These are phyloP conservation scores for Scaptomyza reducta DNA, from an alignment of 2,888 invertebrate species.

Conservation along the genomic window DNA sequence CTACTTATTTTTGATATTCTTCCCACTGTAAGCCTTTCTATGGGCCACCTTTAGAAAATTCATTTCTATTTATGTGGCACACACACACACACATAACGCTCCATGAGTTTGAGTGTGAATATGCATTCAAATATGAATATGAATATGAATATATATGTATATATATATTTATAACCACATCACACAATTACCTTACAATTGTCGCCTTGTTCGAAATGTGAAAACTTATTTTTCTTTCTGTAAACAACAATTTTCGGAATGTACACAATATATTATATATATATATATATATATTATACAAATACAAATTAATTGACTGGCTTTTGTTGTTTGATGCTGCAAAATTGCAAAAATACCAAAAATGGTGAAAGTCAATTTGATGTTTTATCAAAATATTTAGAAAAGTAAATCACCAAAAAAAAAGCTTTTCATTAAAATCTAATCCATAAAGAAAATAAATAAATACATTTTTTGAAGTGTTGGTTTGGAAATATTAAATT, in stretches of 20 bases:
- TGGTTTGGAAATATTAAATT: constrained; percentile 1
- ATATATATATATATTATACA: not conserved
- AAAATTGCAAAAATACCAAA: not conserved
- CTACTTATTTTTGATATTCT: not conserved
- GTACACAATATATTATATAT: too few relatives aligned
- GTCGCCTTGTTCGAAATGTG: too few relatives aligned
- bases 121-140: constrained; percentile 27
- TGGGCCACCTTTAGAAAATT: constrained; percentile 45
- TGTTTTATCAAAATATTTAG: not conserved
- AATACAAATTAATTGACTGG: not conserved
- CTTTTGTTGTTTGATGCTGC: not conserved
- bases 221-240: not conserved
- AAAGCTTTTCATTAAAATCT: not conserved
- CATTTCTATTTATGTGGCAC: constrained; percentile 52
- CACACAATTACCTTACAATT: not conserved
- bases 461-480: not conserved
- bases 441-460: not conserved
- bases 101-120: constrained; percentile 22
- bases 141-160: constrained; percentile 4
- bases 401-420: not conserved
- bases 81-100: constrained; percentile 16
- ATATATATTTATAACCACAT: too few relatives aligned
- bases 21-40: constrained; percentile 7
- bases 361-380: not conserved
- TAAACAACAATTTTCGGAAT: not conserved